Base-by-base conservation (phyloP, 2,888 invertebrate species). In the Apotomis betuletana region DNA sequence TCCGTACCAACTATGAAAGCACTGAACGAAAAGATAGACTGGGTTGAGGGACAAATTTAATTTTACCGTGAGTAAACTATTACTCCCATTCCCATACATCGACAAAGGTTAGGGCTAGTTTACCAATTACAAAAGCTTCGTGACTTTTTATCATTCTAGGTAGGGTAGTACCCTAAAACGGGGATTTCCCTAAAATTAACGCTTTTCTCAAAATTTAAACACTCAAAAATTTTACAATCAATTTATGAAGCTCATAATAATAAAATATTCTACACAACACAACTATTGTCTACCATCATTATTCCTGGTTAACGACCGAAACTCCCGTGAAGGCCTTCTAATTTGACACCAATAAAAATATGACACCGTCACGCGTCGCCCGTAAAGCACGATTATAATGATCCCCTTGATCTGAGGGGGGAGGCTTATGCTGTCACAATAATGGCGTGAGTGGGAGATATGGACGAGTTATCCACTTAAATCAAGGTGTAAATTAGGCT, bases 291-390 rank as follows among this genome's bases (percentile, higher is more conserved):
- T 54, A 49, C 54, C 60, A n/a, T 69, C 60, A 61, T 70, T 46
- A 60, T 55, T 70, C 65, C 38, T 38, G 36, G 3, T 36, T 70
- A 67, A 67, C 70, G 60, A 70, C 38, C 38, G 9, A 60, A 60
- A 60, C 54, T 61, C n/a, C 65, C 59, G 64, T 60, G 49, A 67
- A 70, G 49, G 70, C 55, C 52, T 67, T 75, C 77, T 78, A 75
- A 80, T 80, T 80, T 80, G 77, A 81, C 78, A 76, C 69, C 74
- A 71, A 77, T 81, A 79, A 80, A 81, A 81, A 81, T 78, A 81
- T 78, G 78, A 78, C 76, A 74, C 77, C 61, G 61, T 64, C 55
- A 62, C 60, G 58, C 41, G 36, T 51, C 44, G 73, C 46, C 41
- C 71, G 62, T 71, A 71, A 71, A 71, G 51, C 61, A 62, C 67